A percentile compares a stretch with the other conserved stretches of the same genome.
Conservation (phyloP, 2,797 vertebrate genomes). For the Odontamblyopus rebecca region DNA sequence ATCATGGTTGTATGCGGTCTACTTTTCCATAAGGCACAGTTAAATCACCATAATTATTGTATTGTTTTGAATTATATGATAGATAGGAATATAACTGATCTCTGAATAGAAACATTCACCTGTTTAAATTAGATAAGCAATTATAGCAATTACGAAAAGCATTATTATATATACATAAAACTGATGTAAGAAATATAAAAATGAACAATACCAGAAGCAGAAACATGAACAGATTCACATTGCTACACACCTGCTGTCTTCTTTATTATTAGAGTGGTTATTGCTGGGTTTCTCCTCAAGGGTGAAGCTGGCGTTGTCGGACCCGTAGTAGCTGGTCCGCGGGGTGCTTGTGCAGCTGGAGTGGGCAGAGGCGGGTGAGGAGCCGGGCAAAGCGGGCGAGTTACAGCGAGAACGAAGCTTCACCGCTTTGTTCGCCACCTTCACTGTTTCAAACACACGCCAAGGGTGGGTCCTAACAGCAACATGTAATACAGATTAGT, state of each 20-base stretch:
- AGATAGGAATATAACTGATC: background rate
- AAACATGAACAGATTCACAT: background rate
- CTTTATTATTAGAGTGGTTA: conserved; percentile 40
- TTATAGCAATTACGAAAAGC: background rate
- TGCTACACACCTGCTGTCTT: conserved; percentile 60
- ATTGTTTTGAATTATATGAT: background rate
- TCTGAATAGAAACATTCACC: background rate
- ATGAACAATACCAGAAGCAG: background rate
- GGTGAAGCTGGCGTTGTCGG: conserved; percentile 67
- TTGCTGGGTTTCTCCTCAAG: conserved; percentile 69
- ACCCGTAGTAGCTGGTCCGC: conserved; percentile 70
- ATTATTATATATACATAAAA: background rate
- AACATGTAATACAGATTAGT: background rate
- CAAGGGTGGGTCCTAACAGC: conserved; percentile 73
- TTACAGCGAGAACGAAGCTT: conserved; percentile 76
- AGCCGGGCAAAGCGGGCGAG: conserved; percentile 75
- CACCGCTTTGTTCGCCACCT: conserved; percentile 77
- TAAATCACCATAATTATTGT: background rate
- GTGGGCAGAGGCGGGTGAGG: conserved; percentile 67
- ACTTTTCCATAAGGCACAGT: background rate
- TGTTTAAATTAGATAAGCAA: no score
- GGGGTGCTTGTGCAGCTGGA: conserved; percentile 81
- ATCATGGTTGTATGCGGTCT: background rate
- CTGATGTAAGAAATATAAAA: background rate
- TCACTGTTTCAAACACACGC: conserved; percentile 86